phyloP scores from a whole-genome alignment of 1,140 invertebrate genomes.

The Cotesia vestalis region DNA sequence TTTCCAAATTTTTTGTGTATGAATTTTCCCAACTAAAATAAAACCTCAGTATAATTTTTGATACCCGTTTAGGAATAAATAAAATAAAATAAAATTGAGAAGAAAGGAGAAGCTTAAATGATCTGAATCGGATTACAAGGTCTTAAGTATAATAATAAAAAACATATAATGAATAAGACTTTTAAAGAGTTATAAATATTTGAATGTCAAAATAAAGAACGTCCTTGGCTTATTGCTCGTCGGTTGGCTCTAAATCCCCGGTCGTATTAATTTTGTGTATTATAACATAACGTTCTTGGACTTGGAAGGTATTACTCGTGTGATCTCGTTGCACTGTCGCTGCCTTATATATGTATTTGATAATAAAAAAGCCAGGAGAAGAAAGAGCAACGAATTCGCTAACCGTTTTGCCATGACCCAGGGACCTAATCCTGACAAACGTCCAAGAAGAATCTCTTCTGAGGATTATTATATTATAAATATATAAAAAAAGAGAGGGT shows the following conservation, averaged over 20 bases:
- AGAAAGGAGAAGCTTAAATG: constrained; percentile 7
- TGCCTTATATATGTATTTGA: neutral
- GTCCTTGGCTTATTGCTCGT: constrained; percentile 10
- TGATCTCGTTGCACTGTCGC: constrained; percentile 7
- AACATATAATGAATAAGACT: constrained; percentile 10
- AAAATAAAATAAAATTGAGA: neutral
- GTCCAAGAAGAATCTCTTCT: constrained; percentile 30
- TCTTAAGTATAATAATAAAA: constrained; percentile 14
- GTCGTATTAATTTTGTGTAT: constrained; percentile 34
- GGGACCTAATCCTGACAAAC: constrained; percentile 39
- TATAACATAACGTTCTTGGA: neutral
- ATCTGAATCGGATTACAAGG: constrained; percentile 35
- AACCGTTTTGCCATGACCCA: constrained; percentile 28
- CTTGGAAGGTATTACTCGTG: neutral
- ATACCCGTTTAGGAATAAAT: no score
- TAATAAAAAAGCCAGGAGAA: neutral
- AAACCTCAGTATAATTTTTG: no score
- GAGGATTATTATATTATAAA: constrained; percentile 25
- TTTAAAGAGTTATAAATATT: constrained; percentile 38
- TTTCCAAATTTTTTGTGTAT: no score
- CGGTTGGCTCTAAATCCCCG: constrained; percentile 26
- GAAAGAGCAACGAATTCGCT: constrained; percentile 19
- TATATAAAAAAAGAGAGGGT: neutral
- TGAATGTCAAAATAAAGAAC: constrained; percentile 39
- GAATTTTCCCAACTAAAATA: no score